Conservation (phyloP, 1,140 invertebrate genomes). For the Eriosoma lanigerum region DNA sequence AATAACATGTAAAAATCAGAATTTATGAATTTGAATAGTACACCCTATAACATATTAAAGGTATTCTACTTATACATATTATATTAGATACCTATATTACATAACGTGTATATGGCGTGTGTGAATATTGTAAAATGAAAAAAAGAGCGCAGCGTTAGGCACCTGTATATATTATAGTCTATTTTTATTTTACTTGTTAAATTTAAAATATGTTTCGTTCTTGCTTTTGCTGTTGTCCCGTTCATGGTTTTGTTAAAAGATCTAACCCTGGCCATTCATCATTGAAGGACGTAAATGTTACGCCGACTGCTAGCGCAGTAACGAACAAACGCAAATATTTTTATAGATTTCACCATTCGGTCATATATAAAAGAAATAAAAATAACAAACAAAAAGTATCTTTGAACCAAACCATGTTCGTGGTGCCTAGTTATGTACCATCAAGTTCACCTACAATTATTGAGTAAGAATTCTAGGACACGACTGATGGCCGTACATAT, state of each 20-base stretch:
- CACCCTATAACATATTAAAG: too few species aligned
- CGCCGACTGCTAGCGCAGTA: too few species aligned
- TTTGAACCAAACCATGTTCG: conserved; percentile 23
- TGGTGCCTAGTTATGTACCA: conserved; percentile 1
- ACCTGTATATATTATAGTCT: too few species aligned
- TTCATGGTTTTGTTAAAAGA: not conserved
- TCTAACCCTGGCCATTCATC: not conserved
- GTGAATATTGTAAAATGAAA: too few species aligned
- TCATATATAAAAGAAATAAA: not conserved
- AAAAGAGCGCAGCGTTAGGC: too few species aligned
- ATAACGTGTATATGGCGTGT: too few species aligned
- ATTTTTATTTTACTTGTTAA: too few species aligned
- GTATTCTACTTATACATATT: too few species aligned
- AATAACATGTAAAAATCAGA: too few species aligned
- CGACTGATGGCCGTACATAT: not conserved
- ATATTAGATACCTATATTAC: too few species aligned
- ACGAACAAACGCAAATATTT: conserved; percentile 10
- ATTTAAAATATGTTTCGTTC: conserved; percentile 7
- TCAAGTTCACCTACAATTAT: not conserved
- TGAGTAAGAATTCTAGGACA: not conserved
- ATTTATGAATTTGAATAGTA: too few species aligned
- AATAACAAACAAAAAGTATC: conserved; percentile 1
- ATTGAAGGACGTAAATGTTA: not conserved
- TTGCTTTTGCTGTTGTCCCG: not conserved
- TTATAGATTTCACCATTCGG: conserved; percentile 20